Percentiles rank a stretch among this genome's conserved stretches.
Conservation (phyloP, 1,140 invertebrate genomes). For the Zaprionus davidi region DNA sequence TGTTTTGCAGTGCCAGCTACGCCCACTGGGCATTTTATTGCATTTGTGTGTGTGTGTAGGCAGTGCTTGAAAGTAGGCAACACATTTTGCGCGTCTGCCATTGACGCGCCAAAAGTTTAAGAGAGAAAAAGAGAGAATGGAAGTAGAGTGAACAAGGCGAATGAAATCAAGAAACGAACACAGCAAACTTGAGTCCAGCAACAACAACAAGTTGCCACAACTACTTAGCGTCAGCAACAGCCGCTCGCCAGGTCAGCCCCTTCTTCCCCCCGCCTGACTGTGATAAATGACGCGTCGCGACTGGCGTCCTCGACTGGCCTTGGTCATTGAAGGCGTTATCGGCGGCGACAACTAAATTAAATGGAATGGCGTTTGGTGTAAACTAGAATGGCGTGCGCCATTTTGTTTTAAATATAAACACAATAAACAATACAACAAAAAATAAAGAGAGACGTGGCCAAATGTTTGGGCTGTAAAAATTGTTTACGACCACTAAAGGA, state of each 20-base stretch:
- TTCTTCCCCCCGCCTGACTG: neutral
- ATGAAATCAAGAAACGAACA: constrained; percentile 60
- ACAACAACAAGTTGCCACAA: constrained; percentile 65
- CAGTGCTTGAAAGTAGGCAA: neutral
- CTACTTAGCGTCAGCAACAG: constrained; percentile 77
- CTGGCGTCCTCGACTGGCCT: constrained; percentile 1
- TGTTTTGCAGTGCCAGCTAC: neutral
- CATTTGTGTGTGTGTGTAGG: neutral
- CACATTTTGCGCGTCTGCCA: constrained; percentile 4
- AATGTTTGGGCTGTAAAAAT: constrained; percentile 79
- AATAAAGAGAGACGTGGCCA: constrained; percentile 53
- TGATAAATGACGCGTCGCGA: constrained; percentile 5
- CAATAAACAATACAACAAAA: constrained; percentile 67
- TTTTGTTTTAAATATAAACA: constrained; percentile 66
- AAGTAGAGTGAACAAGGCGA: constrained; percentile 20
- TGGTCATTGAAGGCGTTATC: neutral
- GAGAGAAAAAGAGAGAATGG: neutral
- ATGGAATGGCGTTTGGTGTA: constrained; percentile 65
- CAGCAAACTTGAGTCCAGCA: constrained; percentile 42
- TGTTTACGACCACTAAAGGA: constrained; percentile 76
- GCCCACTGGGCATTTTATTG: neutral
- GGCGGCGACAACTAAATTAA: constrained; percentile 44
- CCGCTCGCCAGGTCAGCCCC: constrained; percentile 19
- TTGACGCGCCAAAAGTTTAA: neutral
- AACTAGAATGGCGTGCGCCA: constrained; percentile 54